Evolutionary conservation across 2,888 invertebrate species (phyloP).

Genomic region (Dione vanillae): DNA sequence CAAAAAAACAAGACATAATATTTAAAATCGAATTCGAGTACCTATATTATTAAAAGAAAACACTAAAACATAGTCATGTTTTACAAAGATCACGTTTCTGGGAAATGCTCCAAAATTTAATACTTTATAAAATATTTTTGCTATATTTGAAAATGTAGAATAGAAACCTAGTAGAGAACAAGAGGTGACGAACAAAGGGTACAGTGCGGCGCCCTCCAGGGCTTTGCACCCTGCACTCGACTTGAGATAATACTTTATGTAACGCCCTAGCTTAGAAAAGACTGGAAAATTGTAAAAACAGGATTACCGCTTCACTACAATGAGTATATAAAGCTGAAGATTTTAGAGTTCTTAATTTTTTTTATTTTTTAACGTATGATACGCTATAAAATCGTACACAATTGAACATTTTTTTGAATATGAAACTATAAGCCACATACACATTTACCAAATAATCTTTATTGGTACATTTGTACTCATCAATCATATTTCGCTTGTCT

Average conservation of each 20-base stretch:
- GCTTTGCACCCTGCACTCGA: slow-evolving; percentile 67
- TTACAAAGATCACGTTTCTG: background rate
- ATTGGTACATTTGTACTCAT: background rate
- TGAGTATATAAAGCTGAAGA: slow-evolving; percentile 8
- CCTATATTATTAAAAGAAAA: too few relatives aligned
- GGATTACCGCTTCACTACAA: slow-evolving; percentile 45
- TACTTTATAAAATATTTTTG: slow-evolving; percentile 24
- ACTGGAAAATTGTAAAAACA: slow-evolving; percentile 60
- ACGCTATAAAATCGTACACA: background rate
- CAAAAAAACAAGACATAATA: background rate
- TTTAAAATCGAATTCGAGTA: too few relatives aligned
- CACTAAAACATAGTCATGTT: too few relatives aligned
- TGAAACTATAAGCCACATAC: background rate
- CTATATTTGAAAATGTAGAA: slow-evolving; percentile 34
- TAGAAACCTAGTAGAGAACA: slow-evolving; percentile 38
- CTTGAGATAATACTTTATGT: slow-evolving; percentile 71
- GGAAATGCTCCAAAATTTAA: background rate
- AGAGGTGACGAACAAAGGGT: slow-evolving; percentile 65
- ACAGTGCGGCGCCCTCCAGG: slow-evolving; percentile 67
- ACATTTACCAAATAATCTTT: background rate
- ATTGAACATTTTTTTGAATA: background rate
- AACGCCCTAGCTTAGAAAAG: slow-evolving; percentile 63
- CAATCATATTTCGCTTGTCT: background rate
- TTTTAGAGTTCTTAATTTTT: slow-evolving; percentile 10
- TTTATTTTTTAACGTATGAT: background rate